Evolutionary conservation across 2,113 vertebrate species (phyloP).

Genomic region (Trachemys scripta): DNA sequence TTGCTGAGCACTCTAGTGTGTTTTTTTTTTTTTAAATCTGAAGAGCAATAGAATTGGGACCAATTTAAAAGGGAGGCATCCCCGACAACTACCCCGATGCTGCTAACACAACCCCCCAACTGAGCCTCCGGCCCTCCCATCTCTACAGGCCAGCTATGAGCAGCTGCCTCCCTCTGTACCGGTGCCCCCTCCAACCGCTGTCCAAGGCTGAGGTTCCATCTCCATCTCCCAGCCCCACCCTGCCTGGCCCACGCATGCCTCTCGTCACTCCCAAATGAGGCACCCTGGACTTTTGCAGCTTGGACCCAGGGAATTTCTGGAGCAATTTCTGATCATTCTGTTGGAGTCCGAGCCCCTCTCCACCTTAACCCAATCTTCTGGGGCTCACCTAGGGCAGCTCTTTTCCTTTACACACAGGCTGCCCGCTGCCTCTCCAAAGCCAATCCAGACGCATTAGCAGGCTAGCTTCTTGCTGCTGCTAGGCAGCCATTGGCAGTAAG

Average conservation of each 20-base stretch:
- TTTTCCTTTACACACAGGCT: not conserved
- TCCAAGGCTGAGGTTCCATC: too few relatives aligned
- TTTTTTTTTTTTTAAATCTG: not conserved
- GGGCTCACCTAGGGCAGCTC: not conserved
- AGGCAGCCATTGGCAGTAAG: not conserved
- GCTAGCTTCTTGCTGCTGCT: not conserved
- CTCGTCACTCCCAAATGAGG: not conserved
- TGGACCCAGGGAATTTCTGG: not conserved
- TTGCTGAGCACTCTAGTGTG: too few relatives aligned
- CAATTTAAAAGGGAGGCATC: rapidly evolving
- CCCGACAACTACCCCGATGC: not conserved
- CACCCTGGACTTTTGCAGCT: not conserved
- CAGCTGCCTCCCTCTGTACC: not conserved
- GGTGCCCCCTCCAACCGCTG: too few relatives aligned
- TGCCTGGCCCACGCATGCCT: not conserved
- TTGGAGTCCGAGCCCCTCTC: too few relatives aligned
- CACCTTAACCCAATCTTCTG: not conserved
- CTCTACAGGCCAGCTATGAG: too few relatives aligned
- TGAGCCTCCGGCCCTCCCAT: too few relatives aligned
- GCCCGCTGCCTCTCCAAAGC: not conserved
- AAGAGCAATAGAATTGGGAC: rapidly evolving
- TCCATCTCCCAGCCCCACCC: not conserved
- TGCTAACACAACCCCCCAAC: not conserved
- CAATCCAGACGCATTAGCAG: not conserved
- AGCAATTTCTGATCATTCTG: not conserved